Base-by-base conservation (phyloP, 2,113 vertebrate species). In the Thunnus maccoyii region DNA sequence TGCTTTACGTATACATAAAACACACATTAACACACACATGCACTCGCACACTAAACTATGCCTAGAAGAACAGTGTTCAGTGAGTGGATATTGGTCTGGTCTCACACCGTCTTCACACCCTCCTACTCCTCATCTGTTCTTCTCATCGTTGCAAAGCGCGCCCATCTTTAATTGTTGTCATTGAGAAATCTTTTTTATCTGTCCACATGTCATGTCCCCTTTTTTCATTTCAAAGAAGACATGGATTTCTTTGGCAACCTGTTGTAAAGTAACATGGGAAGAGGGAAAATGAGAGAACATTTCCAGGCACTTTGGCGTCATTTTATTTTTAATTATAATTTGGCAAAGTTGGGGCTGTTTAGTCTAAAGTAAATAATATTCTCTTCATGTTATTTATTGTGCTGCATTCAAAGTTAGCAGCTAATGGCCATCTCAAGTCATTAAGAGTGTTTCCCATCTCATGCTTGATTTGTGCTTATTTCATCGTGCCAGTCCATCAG, bases 1-100 rank as follows among this genome's bases (percentile, higher is more conserved):
- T 94, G 92, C 93, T 91, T 94, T 93, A 93, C 76, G 90, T 93
- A 91, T 90, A 88, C 91, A 93, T 92, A 89, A 94, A 93, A 93
- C 91, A 94, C 92, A 94, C 93, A 93, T 90, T 64, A 80, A 90
- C 89, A 91, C 89, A 92, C 87, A 91, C 90, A 92, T 85, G 82
- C 84, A 83, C 86, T 50, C 73, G 54, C 86, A 93, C 92, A 89
- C 86, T 80, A 89, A 90, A 91, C 89, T 89, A 85, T 82, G 77
- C 77, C 76, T 85, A 66, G 81, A 85, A 86, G 15, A 68, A 57
- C 75, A 83, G 70, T 60, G 72, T 68, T 88, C 46, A 83, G 68
- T 82, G 72, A 81, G 74, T 86, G 17, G 11, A 80, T 77, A 61
- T 80, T 61, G 55, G 83, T 88, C 83, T 87, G 86, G 56, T 89